Evolutionary conservation across 2,113 vertebrate genomes (phyloP).

Genomic region (Hydrolagus affinis): DNA sequence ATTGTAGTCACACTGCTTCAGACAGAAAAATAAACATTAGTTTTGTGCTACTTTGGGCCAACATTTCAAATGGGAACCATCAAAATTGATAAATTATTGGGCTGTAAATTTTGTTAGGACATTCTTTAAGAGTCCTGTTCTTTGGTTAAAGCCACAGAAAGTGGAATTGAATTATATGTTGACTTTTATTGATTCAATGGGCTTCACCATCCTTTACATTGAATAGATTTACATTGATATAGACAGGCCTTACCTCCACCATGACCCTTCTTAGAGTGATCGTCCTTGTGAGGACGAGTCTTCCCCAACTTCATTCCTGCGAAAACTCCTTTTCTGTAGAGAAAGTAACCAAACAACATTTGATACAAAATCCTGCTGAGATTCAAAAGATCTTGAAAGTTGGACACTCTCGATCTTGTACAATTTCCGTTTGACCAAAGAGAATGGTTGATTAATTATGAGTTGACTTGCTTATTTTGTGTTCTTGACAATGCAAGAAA

Average conservation of each 20-base stretch:
- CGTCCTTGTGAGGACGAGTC: slow-evolving; percentile 64
- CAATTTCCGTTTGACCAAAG: background rate
- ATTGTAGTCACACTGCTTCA: too few relatives aligned
- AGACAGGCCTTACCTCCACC: background rate
- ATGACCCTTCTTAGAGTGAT: slow-evolving; percentile 66
- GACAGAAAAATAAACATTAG: too few relatives aligned
- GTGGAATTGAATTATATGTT: background rate
- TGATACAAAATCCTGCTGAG: background rate
- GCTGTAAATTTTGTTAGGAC: background rate
- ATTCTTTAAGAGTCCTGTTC: background rate
- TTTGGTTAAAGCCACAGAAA: background rate
- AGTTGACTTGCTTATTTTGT: background rate
- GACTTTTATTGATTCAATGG: too few relatives aligned
- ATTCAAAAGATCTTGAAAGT: background rate
- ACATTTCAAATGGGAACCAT: too few relatives aligned
- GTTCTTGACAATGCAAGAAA: background rate
- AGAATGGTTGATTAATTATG: background rate
- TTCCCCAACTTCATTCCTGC: slow-evolving; percentile 84
- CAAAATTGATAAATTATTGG: background rate
- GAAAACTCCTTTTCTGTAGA: slow-evolving; percentile 76
- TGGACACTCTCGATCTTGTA: background rate
- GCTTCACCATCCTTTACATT: too few relatives aligned
- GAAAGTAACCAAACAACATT: slow-evolving; percentile 1
- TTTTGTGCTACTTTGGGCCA: too few relatives aligned
- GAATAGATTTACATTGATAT: too few relatives aligned